Evolutionary conservation across 2,797 vertebrate genomes (phyloP), one percentile per base, ranked within the genome.

Genomic region (Xenentodon cancila): DNA sequence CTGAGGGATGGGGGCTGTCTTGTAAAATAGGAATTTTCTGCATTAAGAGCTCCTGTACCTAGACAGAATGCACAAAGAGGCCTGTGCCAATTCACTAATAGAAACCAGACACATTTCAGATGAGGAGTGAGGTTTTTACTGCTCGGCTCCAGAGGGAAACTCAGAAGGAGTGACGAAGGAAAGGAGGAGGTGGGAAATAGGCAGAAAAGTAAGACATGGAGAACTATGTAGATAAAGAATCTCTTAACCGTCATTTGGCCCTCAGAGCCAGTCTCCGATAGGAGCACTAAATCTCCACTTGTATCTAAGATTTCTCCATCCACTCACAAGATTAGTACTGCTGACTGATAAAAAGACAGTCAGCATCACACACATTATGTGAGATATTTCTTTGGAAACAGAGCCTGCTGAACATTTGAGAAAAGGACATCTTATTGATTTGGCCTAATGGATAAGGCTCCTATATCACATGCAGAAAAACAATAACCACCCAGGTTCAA

Each of bases 91-190:
- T 73, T 84, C 64, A 2, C 71, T 92, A 92, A 93, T 88, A 71
- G 78, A 91, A 94, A 89, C 80, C 92, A 93, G 91, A 92, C 80
- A 12, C 76, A 47, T 50, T 30, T 73, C 21, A 68, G 64, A 81
- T 49, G 66, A 64, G 30, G 65, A 85, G 61, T 43, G 79, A 73
- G 59, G 79, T 53, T 89, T 90, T 86, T 72, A 64, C 61, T 71
- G 76, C 64, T 42, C 51, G 21, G 63, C 53, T 80, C 75, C 53
- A 30, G 71, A 68, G 82, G 77, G 74, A 84, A 69, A 21, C 66
- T 50, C 68, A 62, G 64, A n/a, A 65, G 68, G 59, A 73, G 71
- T 61, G 74, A 71, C 18, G 42, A 47, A 63, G 32, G 43, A 57
- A 53, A 57, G 59, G 65, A 61, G 52, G 54, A 66, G 66, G 61